Evolutionary conservation across 2,888 invertebrate genomes (phyloP).

Genomic region (Parnassius orleans): DNA sequence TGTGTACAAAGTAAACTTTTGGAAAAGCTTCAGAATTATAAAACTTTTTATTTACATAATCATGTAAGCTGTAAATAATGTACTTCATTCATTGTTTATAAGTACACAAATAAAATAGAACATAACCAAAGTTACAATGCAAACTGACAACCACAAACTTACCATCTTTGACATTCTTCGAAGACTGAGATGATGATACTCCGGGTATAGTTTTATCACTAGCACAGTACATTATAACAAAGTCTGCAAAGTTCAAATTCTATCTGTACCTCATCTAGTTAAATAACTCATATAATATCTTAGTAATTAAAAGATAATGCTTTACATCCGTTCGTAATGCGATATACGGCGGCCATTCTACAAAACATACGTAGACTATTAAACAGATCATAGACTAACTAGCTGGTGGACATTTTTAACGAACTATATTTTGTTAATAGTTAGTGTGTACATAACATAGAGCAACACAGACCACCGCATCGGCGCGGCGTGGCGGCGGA

Average conservation of each 20-base stretch:
- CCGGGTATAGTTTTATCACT: conserved; percentile 88
- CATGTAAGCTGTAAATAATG: conserved; percentile 3
- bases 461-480: no score
- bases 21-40: no score
- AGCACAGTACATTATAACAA: conserved; percentile 85
- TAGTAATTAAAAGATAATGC: conserved; percentile 55
- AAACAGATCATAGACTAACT: no score
- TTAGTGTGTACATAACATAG: no score
- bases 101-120: conserved; percentile 8
- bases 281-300: conserved; percentile 69
- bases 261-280: conserved; percentile 82
- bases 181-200: conserved; percentile 86
- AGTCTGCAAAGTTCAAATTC: conserved; percentile 51
- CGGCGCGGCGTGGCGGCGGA: no score
- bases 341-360: conserved; percentile 78
- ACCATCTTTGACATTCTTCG: conserved; percentile 89
- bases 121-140: conserved; percentile 29
- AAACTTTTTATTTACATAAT: no score
- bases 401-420: no score
- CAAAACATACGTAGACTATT: conserved; percentile 64
- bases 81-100: not conserved
- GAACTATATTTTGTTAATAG: no score
- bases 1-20: not conserved
- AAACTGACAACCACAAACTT: conserved; percentile 68
- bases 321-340: conserved; percentile 62